A percentile compares a stretch with the other conserved stretches of the same genome.
Conservation (phyloP, 2,888 invertebrate genomes). For the Mimas tiliae region DNA sequence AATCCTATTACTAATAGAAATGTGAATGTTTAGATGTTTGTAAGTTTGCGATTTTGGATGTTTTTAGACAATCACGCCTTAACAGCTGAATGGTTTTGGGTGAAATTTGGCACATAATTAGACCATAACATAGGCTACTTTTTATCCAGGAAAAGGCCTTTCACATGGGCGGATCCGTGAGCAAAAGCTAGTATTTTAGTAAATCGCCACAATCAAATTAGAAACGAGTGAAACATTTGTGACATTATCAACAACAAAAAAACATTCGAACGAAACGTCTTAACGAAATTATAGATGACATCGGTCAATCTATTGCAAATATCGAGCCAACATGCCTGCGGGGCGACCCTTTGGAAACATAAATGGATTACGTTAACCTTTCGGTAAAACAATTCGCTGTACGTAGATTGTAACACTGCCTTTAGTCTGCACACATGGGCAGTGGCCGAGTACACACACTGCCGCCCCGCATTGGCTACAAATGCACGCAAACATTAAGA, state of each 20-base stretch:
- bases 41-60: no score
- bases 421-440: constrained; percentile 21
- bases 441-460: constrained; percentile 22
- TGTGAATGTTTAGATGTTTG: no score
- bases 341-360: background rate
- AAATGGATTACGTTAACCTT: background rate
- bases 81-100: no score
- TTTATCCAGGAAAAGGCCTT: no score
- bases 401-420: constrained; percentile 17
- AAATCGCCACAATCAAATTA: no score
- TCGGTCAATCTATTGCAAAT: background rate
- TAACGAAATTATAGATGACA: background rate
- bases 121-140: no score
- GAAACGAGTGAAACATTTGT: no score
- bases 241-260: background rate
- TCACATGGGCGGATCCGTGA: no score
- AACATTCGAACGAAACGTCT: background rate
- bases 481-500: constrained; percentile 52
- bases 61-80: no score
- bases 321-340: background rate
- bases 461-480: constrained; percentile 28
- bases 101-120: no score
- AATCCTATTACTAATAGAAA: no score
- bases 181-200: no score
- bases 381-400: constrained; percentile 5